These are phyloP conservation scores for Synergus umbraculus DNA, from an alignment of 2,888 invertebrate genomes.

Conservation along the genomic window DNA sequence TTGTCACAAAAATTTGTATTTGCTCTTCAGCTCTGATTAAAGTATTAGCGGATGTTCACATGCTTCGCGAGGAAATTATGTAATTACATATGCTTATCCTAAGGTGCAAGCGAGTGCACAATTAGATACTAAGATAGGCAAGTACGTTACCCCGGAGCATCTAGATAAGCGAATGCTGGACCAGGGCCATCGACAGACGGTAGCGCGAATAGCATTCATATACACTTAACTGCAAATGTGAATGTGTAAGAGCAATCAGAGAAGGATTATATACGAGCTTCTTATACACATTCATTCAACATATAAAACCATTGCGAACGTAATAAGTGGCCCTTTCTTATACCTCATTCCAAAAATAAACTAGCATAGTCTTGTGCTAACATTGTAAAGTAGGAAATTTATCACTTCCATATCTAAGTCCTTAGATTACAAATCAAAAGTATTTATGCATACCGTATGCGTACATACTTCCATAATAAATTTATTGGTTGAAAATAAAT, in stretches of 20 bases:
- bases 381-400: neutral
- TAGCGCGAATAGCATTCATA: constrained; percentile 7
- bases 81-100: constrained; percentile 7
- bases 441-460: neutral
- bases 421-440: neutral
- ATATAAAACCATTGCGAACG: neutral
- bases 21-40: neutral
- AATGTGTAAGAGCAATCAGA: neutral
- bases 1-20: neutral
- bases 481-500: too few species aligned
- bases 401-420: neutral
- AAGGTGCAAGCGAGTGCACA: neutral
- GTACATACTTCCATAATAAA: neutral
- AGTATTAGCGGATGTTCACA: neutral
- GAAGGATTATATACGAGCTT: neutral
- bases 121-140: constrained; percentile 2
- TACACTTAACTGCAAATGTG: neutral
- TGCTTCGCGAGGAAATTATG: neutral
- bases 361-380: constrained; percentile 7
- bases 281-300: neutral
- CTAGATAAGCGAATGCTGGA: constrained; percentile 1
- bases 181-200: constrained; percentile 3
- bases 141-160: neutral
- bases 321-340: neutral
- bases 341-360: constrained; percentile 7